These are phyloP conservation scores for Daubentonia madagascariensis DNA, from an alignment of 2,113 vertebrate genomes.

Conservation along the genomic window DNA sequence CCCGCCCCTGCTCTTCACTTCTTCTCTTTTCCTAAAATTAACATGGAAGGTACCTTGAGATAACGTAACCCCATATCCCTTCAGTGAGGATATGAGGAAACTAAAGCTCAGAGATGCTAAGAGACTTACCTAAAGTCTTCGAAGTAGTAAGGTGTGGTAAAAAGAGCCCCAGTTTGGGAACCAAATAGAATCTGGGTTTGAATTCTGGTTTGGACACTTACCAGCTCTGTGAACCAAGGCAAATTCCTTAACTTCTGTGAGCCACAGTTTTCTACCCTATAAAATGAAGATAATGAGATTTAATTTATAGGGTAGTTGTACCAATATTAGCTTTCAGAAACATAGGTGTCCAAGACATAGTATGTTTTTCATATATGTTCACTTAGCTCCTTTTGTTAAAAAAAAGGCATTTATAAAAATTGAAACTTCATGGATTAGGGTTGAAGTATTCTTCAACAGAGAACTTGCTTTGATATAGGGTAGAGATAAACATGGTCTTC, in stretches of 20 bases:
- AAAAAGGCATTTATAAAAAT: constrained; percentile 5
- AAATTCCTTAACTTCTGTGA: not conserved
- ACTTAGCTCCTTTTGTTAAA: not conserved
- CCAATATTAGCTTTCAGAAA: not conserved
- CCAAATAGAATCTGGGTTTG: not conserved
- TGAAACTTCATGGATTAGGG: not conserved
- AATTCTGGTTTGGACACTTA: not conserved
- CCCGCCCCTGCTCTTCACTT: not conserved
- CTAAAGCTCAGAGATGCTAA: not conserved
- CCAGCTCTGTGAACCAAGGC: not conserved
- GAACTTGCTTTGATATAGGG: not conserved
- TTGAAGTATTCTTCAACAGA: not conserved
- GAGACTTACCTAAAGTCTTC: not conserved
- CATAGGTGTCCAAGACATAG: not conserved
- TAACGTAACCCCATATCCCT: not conserved
- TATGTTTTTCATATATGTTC: not conserved
- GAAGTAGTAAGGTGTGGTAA: not conserved
- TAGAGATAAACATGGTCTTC: not conserved
- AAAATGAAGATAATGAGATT: not conserved
- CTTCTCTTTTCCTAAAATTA: not conserved
- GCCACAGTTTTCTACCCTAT: not conserved
- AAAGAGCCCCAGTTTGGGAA: not conserved
- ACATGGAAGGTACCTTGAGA: not conserved
- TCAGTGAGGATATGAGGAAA: not conserved
- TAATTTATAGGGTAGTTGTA: not conserved